These are phyloP conservation scores for Tetropium fuscum DNA, from an alignment of 2,888 invertebrate genomes.

Conservation along the genomic window DNA sequence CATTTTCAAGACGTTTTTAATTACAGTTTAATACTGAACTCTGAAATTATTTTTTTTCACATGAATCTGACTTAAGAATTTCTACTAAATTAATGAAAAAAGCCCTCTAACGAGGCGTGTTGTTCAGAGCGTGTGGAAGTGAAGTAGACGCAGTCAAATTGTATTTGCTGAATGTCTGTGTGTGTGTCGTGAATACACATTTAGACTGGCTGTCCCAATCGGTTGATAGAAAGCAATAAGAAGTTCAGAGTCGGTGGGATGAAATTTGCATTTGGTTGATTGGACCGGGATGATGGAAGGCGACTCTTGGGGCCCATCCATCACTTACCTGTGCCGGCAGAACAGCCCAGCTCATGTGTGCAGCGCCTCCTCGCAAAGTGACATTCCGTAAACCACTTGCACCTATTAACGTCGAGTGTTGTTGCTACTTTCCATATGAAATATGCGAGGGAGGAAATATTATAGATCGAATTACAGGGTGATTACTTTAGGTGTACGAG, in stretches of 20 bases:
- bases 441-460: slow-evolving; percentile 32
- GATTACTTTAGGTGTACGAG: slow-evolving; percentile 15
- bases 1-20: too few relatives aligned
- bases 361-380: slow-evolving; percentile 40
- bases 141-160: slow-evolving; percentile 8
- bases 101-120: slow-evolving; percentile 15
- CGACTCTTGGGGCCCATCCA: slow-evolving; percentile 54
- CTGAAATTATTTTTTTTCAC: too few relatives aligned
- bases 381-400: slow-evolving; percentile 48
- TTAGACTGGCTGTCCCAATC: slow-evolving; percentile 9
- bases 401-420: slow-evolving; percentile 45
- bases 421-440: slow-evolving; percentile 38
- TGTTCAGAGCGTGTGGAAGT: slow-evolving; percentile 12
- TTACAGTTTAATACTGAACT: too few relatives aligned
- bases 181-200: slow-evolving; percentile 20
- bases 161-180: slow-evolving; percentile 2
- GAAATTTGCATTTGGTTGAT: slow-evolving; percentile 58
- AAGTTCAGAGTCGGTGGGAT: slow-evolving; percentile 11
- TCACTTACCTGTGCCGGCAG: slow-evolving; percentile 52
- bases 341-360: slow-evolving; percentile 47
- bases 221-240: slow-evolving; percentile 12
- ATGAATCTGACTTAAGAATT: too few relatives aligned
- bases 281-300: slow-evolving; percentile 54
- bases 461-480: slow-evolving; percentile 22
- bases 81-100: slow-evolving; percentile 16